A percentile compares a stretch with the other conserved stretches of the same genome.
phyloP scores from a whole-genome alignment of 2,113 vertebrate genomes.

The Lota lota region DNA sequence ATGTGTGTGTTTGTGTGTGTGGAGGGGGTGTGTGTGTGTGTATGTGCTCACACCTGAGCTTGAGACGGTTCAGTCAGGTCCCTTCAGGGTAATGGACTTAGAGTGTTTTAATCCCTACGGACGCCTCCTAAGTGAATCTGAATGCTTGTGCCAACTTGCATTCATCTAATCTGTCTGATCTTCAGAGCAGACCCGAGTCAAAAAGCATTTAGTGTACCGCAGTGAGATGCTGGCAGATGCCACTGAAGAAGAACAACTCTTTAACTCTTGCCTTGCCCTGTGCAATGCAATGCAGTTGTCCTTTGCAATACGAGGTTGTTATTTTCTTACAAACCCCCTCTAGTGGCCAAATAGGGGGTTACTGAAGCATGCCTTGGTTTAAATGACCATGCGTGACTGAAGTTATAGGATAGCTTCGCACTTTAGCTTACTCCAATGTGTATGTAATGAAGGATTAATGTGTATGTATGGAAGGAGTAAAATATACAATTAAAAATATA shows the following conservation, averaged over 20 bases:
- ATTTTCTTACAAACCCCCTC: background rate
- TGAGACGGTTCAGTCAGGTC: slow-evolving; percentile 15
- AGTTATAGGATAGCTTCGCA: too few relatives aligned
- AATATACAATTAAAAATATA: too few relatives aligned
- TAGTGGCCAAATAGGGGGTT: background rate
- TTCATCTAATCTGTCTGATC: slow-evolving; percentile 66
- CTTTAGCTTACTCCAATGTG: too few relatives aligned
- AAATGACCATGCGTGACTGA: too few relatives aligned
- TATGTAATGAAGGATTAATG: too few relatives aligned
- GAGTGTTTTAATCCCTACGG: slow-evolving; percentile 46
- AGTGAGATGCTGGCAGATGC: slow-evolving; percentile 5
- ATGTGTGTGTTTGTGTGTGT: slow-evolving; percentile 5
- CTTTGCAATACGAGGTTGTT: too few relatives aligned
- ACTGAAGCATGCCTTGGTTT: too few relatives aligned
- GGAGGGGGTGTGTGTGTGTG: slow-evolving; percentile 3
- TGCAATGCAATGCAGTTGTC: too few relatives aligned
- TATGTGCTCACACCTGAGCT: background rate
- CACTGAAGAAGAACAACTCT: background rate
- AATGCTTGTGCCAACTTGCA: slow-evolving; percentile 48
- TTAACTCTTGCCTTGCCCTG: background rate
- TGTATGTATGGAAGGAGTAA: too few relatives aligned
- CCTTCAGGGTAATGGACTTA: slow-evolving; percentile 46
- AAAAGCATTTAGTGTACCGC: background rate
- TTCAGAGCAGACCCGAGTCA: slow-evolving; percentile 13
- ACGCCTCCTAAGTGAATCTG: slow-evolving; percentile 52